Evolutionary conservation across 1,140 invertebrate species (phyloP), one percentile per base, ranked within the genome.

Genomic region (Heliothis virescens): DNA sequence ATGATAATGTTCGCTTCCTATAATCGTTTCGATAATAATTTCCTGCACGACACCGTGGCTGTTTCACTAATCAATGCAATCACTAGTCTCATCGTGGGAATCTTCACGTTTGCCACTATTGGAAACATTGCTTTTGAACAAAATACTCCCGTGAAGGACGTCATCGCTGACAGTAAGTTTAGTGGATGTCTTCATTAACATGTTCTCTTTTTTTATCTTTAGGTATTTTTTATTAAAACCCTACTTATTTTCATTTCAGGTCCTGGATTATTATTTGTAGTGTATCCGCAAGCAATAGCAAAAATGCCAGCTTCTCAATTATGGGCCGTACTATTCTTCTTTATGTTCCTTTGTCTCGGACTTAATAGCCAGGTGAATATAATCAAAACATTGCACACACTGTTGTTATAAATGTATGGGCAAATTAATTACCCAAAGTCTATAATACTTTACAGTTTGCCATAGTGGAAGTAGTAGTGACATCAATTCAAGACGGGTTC

Each of bases 1-100:
- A 98, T 99, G 95, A 98, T 99, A 87, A 98, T 98, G 86, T 99
- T 99, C 91, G 97, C 98, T n/a, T 98, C 98, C 88, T 99, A 99
- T 95, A 99, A 99, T 93, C 97, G 97, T 90, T 98, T 98, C 90
- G 97, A 98, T 87, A 99, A 99, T 89, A 98, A 98, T 85, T 97
- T 99, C 79, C 95, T 99, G 21, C 96, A 98, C 73, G 98, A 99
- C 87, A 98, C 98, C 0, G 86, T 98, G 18, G 96, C 98, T 0
- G 97, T 99, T 41, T 97, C 97, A 34, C 88, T 97, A 53, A 96
- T 98, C 16, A 98, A 98, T 90, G 97, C 97, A 26, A 92, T 98
- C 18, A 98, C 98, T 15, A 98, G 98, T 90, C 91, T 98, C 15
- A 94, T 98, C 13, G 97, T 98, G 48, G 98, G 98, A 10, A 97